Percentiles rank a stretch among this genome's conserved stretches.
phyloP scores from a whole-genome alignment of 2,797 vertebrate species.

The Anas bahamensis region DNA sequence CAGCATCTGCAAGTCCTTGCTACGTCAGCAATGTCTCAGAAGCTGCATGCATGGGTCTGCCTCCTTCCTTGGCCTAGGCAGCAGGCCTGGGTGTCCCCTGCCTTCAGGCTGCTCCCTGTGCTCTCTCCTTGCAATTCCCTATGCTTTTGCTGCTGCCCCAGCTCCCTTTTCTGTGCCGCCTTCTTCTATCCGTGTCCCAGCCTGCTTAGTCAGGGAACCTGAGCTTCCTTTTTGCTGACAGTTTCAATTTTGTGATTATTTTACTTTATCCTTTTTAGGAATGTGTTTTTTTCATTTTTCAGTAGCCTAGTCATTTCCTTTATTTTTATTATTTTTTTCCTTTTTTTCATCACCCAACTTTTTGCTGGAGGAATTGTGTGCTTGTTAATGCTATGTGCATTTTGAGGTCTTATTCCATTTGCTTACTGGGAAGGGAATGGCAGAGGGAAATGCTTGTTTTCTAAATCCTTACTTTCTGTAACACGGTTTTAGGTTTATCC shows the following conservation, averaged over 20 bases:
- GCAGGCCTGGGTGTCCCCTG: not conserved
- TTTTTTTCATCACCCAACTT: not conserved
- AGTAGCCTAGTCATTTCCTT: not conserved
- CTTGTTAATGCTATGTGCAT: not conserved
- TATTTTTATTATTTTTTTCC: conserved; percentile 1
- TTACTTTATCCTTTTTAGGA: conserved; percentile 8
- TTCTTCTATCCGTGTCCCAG: not conserved
- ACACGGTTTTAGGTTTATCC: not conserved
- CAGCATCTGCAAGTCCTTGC: not conserved
- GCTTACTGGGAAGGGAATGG: not conserved
- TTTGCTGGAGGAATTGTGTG: not conserved
- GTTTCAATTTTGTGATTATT: not conserved
- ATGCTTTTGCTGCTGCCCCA: accelerated
- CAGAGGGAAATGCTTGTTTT: not conserved
- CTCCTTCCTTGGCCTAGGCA: not conserved
- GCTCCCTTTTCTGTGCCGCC: not conserved
- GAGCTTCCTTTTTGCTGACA: not conserved
- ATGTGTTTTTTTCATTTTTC: not conserved
- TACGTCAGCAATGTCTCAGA: not conserved
- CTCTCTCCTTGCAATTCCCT: not conserved
- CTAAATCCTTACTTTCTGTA: not conserved
- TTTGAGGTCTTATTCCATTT: not conserved
- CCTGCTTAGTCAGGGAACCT: not conserved
- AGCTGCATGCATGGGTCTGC: not conserved
- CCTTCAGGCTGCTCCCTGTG: not conserved